Evolutionary conservation across 2,888 invertebrate species (phyloP).

Genomic region (Uropetala carovei): DNA sequence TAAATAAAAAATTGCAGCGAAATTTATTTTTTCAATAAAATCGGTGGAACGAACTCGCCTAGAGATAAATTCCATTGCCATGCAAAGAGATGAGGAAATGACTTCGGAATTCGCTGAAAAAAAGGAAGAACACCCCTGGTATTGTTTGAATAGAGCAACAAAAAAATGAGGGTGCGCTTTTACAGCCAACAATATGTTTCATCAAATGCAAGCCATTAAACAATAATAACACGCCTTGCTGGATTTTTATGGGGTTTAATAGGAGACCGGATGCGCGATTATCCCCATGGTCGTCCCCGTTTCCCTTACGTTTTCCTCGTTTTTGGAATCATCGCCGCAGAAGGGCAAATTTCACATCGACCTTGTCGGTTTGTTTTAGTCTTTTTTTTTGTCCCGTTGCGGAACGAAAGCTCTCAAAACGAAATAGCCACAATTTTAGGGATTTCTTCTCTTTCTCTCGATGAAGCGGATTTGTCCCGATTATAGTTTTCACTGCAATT

Average conservation of each 20-base stretch:
- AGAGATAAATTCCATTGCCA: background rate
- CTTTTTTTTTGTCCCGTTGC: slow-evolving; percentile 4
- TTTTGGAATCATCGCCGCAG: slow-evolving; percentile 31
- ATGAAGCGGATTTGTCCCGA: slow-evolving; percentile 46
- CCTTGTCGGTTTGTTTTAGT: background rate
- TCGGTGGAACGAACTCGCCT: background rate
- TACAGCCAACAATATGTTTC: slow-evolving; percentile 43
- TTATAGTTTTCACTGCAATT: slow-evolving; percentile 50
- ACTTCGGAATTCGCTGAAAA: background rate
- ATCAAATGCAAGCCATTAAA: slow-evolving; percentile 48
- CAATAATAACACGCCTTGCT: slow-evolving; percentile 47
- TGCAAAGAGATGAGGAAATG: background rate
- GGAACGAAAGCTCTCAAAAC: slow-evolving; percentile 14
- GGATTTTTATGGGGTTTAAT: slow-evolving; percentile 44
- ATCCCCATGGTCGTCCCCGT: background rate
- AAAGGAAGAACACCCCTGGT: background rate
- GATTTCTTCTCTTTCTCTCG: background rate
- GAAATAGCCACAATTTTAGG: slow-evolving; percentile 36
- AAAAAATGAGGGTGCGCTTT: background rate
- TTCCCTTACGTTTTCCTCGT: background rate
- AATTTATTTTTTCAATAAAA: background rate
- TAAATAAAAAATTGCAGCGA: no score
- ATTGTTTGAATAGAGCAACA: background rate
- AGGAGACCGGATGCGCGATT: background rate
- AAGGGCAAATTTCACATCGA: slow-evolving; percentile 43